Evolutionary conservation across 2,113 vertebrate species (phyloP).

Genomic region (Urocynchramus pylzowi): DNA sequence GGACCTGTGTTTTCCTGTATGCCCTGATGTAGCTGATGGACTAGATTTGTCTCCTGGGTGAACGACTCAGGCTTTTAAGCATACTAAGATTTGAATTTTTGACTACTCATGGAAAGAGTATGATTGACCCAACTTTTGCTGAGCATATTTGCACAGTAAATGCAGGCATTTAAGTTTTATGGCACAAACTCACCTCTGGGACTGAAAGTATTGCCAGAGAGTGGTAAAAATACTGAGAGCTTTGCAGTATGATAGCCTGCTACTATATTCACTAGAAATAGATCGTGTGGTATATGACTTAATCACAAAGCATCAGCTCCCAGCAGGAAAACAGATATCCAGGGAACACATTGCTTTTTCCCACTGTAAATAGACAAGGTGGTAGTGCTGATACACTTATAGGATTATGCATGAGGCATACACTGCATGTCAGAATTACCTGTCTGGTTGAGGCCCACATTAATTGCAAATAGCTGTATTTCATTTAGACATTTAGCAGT

Average conservation of each 20-base stretch:
- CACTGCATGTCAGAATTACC: background rate
- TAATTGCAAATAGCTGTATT: background rate
- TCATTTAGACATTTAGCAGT: background rate
- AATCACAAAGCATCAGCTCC: background rate
- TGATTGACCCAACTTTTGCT: background rate
- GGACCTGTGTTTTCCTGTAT: background rate
- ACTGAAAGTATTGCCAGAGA: background rate
- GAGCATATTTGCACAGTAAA: background rate
- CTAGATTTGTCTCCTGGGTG: background rate
- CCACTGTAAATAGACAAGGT: background rate
- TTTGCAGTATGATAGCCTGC: background rate
- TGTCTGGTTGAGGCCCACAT: background rate
- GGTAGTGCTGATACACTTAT: background rate
- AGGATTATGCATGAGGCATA: background rate
- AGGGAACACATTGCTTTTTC: background rate
- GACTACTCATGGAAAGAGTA: background rate
- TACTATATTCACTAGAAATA: background rate
- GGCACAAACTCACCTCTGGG: background rate
- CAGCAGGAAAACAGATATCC: background rate
- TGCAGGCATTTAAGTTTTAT: background rate
- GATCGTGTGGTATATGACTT: rapidly evolving
- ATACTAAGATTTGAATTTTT: background rate
- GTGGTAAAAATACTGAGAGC: background rate
- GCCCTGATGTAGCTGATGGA: background rate
- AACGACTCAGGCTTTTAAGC: background rate